phyloP scores from a whole-genome alignment of 2,888 invertebrate genomes.

The Heterodera filipjevi region DNA sequence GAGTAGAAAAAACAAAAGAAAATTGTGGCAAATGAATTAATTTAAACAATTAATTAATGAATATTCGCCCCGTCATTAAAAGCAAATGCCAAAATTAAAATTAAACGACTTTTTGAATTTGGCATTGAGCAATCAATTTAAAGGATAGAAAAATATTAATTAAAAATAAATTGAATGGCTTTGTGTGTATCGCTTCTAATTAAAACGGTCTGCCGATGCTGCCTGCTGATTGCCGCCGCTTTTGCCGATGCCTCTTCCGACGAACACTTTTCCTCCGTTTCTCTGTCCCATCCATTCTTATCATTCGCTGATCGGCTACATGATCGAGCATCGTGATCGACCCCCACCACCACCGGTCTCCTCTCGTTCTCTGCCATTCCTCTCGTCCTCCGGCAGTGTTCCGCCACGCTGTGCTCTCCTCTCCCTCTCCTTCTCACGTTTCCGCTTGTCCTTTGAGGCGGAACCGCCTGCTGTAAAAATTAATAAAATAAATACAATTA shows the following conservation, averaged over 20 bases:
- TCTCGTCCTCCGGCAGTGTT: neutral
- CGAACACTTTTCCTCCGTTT: neutral
- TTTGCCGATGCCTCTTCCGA: neutral
- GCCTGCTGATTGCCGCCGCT: neutral
- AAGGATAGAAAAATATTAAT: too few relatives aligned
- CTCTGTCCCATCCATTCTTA: neutral
- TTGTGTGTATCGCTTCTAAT: neutral
- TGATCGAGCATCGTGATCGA: neutral
- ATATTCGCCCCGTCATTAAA: neutral
- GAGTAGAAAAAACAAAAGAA: neutral
- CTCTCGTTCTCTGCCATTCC: constrained; percentile 7
- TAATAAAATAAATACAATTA: too few relatives aligned
- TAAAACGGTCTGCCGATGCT: neutral
- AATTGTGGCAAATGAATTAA: neutral
- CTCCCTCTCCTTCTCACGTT: constrained; percentile 9
- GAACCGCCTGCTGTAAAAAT: neutral
- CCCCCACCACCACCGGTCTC: neutral
- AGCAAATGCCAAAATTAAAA: neutral
- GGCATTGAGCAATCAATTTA: neutral
- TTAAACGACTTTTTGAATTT: neutral
- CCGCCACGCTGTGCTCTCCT: neutral
- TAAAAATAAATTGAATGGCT: neutral
- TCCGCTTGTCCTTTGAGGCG: constrained; percentile 14
- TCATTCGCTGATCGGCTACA: neutral
- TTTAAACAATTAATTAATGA: neutral